Conservation (phyloP, 2,888 invertebrate species). For the Cotesia congregata region DNA sequence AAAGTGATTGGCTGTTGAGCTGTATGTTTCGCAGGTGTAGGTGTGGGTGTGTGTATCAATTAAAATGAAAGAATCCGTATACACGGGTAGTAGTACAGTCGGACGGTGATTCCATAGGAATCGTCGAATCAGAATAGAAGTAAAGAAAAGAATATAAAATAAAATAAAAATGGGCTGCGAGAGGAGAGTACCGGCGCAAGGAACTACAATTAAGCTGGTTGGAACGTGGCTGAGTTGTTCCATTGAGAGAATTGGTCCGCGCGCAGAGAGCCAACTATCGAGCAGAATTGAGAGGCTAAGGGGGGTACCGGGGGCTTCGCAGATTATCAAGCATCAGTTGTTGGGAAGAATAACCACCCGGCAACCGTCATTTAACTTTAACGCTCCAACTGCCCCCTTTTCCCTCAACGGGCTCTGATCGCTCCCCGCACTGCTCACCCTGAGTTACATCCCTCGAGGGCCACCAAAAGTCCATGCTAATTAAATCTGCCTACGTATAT, state of each 20-base stretch:
- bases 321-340: constrained; percentile 71
- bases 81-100: not conserved
- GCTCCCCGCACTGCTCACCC: constrained; percentile 33
- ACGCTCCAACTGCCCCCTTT: constrained; percentile 64
- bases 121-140: constrained; percentile 9
- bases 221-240: constrained; percentile 68
- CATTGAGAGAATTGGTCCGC: constrained; percentile 60
- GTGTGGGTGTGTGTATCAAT: not conserved
- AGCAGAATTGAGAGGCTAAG: constrained; percentile 62
- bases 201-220: constrained; percentile 68
- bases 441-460: constrained; percentile 53
- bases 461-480: constrained; percentile 64
- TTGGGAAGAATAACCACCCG: constrained; percentile 70
- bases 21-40: not conserved
- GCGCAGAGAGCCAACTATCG: constrained; percentile 61
- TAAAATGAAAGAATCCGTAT: constrained; percentile 2
- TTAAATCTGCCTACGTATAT: constrained; percentile 63
- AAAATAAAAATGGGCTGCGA: constrained; percentile 26
- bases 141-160: constrained; percentile 28
- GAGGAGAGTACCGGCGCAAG: constrained; percentile 47
- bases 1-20: not conserved
- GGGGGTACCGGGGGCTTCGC: constrained; percentile 59
- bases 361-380: constrained; percentile 71
- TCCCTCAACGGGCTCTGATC: constrained; percentile 37
- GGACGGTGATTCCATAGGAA: not conserved